A percentile compares a stretch with the other conserved stretches of the same genome.
Conservation (phyloP, 2,797 vertebrate genomes). For the Platyrinchus mystaceus region DNA sequence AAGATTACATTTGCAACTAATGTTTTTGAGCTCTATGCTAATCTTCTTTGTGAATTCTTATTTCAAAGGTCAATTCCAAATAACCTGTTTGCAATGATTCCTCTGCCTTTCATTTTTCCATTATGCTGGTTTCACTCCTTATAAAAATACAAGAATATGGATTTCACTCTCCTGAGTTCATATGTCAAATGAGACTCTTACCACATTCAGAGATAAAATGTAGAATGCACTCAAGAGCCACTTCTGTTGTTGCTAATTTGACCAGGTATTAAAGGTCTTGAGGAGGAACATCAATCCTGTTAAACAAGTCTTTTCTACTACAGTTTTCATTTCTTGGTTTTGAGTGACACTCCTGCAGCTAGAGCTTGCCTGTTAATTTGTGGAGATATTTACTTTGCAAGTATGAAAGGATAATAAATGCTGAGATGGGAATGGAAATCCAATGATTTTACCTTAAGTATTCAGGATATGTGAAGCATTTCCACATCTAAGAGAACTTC, state of each 20-base stretch:
- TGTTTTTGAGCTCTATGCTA: not conserved
- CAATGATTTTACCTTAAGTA: not conserved
- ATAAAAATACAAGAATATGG: not conserved
- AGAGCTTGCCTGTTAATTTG: not conserved
- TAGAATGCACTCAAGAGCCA: not conserved
- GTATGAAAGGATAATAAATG: not conserved
- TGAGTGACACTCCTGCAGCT: not conserved
- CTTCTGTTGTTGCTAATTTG: not conserved
- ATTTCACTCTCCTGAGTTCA: not conserved
- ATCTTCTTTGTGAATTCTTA: not conserved
- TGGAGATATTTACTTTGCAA: not conserved
- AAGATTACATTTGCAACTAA: not conserved
- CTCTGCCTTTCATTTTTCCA: not conserved
- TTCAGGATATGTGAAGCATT: not conserved
- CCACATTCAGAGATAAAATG: not conserved
- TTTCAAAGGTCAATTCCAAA: not conserved
- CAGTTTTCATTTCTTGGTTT: not conserved
- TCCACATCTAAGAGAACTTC: constrained; percentile 35
- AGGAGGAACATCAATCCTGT: not conserved
- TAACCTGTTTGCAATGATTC: not conserved
- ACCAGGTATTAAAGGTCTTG: not conserved
- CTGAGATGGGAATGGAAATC: not conserved
- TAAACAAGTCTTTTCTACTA: not conserved
- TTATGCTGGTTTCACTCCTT: not conserved
- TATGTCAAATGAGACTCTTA: not conserved